Conservation (phyloP, 2,113 vertebrate genomes). For the Dipodomys merriami region DNA sequence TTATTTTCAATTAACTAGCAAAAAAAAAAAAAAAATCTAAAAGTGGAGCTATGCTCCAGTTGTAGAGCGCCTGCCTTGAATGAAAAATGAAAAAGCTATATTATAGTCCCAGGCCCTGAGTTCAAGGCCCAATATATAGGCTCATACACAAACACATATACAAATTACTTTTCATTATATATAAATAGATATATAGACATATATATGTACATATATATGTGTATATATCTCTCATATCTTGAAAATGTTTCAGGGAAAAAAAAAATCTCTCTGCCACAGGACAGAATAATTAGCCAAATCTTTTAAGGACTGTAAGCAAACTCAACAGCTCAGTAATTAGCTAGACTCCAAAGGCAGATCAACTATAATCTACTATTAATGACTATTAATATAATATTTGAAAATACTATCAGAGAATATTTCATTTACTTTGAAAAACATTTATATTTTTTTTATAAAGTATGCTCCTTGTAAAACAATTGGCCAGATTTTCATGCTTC, state of each 20-base stretch:
- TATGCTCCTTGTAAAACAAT: background rate
- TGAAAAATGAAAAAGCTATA: no score
- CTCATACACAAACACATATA: no score
- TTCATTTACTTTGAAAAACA: background rate
- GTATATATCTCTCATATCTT: background rate
- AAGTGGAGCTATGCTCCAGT: no score
- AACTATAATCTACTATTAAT: background rate
- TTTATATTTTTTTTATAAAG: background rate
- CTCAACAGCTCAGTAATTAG: background rate
- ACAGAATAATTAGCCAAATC: slow-evolving; percentile 1
- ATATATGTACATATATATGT: no score
- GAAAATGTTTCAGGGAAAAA: background rate
- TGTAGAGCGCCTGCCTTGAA: no score
- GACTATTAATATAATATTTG: background rate
- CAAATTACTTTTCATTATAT: no score
- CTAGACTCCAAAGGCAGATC: background rate
- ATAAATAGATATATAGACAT: no score
- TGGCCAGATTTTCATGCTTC: background rate
- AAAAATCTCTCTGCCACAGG: background rate
- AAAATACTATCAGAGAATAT: background rate
- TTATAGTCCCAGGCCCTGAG: no score
- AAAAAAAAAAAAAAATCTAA: no score
- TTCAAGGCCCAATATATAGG: no score
- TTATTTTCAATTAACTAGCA: no score
- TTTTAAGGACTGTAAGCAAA: background rate